Evolutionary conservation across 2,113 vertebrate genomes (phyloP), one percentile per base, ranked within the genome.

Genomic region (Myotis davidii): DNA sequence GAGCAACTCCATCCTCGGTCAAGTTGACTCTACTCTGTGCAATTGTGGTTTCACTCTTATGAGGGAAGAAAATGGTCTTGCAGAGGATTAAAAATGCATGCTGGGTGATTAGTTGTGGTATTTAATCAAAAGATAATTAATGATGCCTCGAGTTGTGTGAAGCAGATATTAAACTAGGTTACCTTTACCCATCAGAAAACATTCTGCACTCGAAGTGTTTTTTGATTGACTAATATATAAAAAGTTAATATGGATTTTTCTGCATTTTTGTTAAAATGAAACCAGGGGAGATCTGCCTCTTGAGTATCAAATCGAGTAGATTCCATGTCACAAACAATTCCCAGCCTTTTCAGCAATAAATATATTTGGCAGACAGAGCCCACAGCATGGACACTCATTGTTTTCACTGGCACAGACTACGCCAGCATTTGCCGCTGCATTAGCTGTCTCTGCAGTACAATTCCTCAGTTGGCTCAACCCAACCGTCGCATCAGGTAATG

Each of bases 51-150:
- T 77, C 59, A 42, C 32, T 45, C 92, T 29, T 37, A 50, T 23
- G 39, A 79, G 20, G 29, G 29, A 85, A 92, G 18, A 50, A 86
- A 50, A 37, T 6, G 0, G 52, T 61, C 84, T 61, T 91, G 45
- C 52, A 73, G 65, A 50, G 45, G 32, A 85, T 18, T 86, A 25
- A 56, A 76, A 86, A 37, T 16, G 27, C 72, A 32, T 37, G 10
- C 76, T 64, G 52, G 8, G 72, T 12, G 11, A 81, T 25, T 88
- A 39, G 39, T 27, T 85, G 61, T 74, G 52, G 45, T 52, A 59
- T 74, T 94, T 77, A 88, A 42, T 42, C 91, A 23, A 25, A 64
- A 94, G 74, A 32, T 93, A 91, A 95, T 97, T 88, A 97, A 83
- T 90, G 52, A 65, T 65, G 56, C 79, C 90, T 64, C 85, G 50